Evolutionary conservation across 2,113 vertebrate species (phyloP), one percentile per base, ranked within the genome.

Genomic region (Choloepus hoffmanni): DNA sequence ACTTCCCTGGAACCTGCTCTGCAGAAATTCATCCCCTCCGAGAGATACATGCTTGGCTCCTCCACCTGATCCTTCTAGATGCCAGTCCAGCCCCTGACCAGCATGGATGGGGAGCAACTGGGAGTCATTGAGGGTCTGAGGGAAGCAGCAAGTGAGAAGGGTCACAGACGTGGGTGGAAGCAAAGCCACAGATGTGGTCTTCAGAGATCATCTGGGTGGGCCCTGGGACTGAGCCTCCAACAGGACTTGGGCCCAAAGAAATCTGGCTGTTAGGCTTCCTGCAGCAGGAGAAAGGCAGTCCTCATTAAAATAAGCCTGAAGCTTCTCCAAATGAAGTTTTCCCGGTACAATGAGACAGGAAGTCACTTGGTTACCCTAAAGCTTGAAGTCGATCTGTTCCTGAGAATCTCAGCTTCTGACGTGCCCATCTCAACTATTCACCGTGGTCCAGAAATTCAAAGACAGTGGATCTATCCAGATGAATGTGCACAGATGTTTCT

Each of bases 401-500:
- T 92, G 79, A 94, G 63, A 96, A 70, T 74, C 73, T 60, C 48
- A 86, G 72, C 63, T 95, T 96, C 73, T 87, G 94, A 89, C 68
- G 86, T 40, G 21, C 21, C 13, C n/a, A 21, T 82, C 85, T 95
- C 96, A 93, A 85, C 82, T 88, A 16, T 55, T 97, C 85, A 92
- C 81, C 76, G 72, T 65, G 40, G 50, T 53, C 63, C 94, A 94
- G 95, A 90, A 92, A 85, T 62, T 60, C 62, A 45, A 65, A 95
- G 92, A 77, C 55, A 89, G 74, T 90, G 10, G 85, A 58, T 90
- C 63, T 83, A 58, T 92, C 72, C 82, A 89, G 67, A 95, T 92
- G 81, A 95, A 93, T 85, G 45, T 53, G 12, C 65, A 85, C 77
- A 96, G 94, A 92, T 97, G 85, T 96, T 96, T 94, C 84, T 89